Evolutionary conservation across 2,797 vertebrate species (phyloP), one percentile per base, ranked within the genome.

Genomic region (Tokudaia tokunoshimensis): DNA sequence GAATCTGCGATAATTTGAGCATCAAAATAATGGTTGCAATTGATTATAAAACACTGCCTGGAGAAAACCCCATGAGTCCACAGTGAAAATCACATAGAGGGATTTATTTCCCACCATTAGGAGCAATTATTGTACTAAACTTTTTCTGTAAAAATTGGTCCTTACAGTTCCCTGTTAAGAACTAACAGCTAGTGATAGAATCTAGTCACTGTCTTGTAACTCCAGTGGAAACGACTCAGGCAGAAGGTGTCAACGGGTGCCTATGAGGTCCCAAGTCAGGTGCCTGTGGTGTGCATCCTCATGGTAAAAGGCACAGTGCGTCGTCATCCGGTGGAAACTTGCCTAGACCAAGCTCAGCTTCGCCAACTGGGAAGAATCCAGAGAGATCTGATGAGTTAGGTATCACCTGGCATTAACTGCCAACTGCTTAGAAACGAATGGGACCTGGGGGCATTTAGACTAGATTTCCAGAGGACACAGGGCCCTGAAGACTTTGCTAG

Each of bases 1-100:
- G 88, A 92, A 90, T 81, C 0, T 78, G 74, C 47, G 89, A n/a
- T 79, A 41, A 93, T 52, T 8, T 81, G 65, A 84, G 41, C 57
- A 96, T 59, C 52, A 65, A 95, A 92, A 95, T 92, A 87, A 94
- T 89, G 70, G 83, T 22, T 65, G 15, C 50, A 65, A 89, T 2
- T 79, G 75, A 95, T 63, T 89, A 75, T 57, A 94, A 90, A 97
- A 81, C 70, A 65, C 22, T 31, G 22, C 59, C 41, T 89, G 70
- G 83, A 89, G 44, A 94, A 89, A 87, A 85, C 67, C 85, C 59
- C 26, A 7, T 8, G 92, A 92, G 70, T 74, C 63, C 63, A 63
- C 0, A 63, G 61, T 61, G 15, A 74, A 3, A 70, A 34, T 78
- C 84, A 80, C 20, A 57, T 22, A 90, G n/a, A 90, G 59, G 78